Evolutionary conservation across 2,113 vertebrate species (phyloP), one percentile per base, ranked within the genome.

Genomic region (Atractosteus spatula): DNA sequence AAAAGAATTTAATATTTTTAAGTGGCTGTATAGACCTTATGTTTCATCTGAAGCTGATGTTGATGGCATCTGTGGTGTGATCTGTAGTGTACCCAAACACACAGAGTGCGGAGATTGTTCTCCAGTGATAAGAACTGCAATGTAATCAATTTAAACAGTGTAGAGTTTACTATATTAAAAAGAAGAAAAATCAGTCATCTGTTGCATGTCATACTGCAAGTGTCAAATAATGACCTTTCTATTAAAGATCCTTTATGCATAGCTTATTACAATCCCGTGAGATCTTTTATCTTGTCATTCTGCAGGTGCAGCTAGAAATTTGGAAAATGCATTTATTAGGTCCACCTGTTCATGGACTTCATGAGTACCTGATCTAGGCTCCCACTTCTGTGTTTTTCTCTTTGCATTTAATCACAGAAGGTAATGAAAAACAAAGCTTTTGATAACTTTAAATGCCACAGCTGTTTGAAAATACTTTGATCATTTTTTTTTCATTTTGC

Each of bases 311-410:
- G 29, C 67, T 69, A 73, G 42, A 73, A 81, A 84, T 73, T 78
- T 84, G 84, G 81, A 80, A 77, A 79, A 80, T 69, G 76, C 80
- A 80, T 85, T 80, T 86, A 78, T 88, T 85, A 84, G 81, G 79
- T 78, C 69, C 87, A 89, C 86, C 84, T 89, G 87, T 81, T 89
- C 80, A 74, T 76, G 54, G 78, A 71, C 55, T 82, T 77, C 77
- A 82, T 78, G 80, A 78, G 82, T 71, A 78, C 78, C 82, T 82
- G 80, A 86, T 83, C 83, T 78, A 83, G 83, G 79, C 83, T 75
- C 75, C 80, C 81, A 75, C 75, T 82, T 84, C 73, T 41, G 8
- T 71, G 76, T 81, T 81, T 64, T 75, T 79, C 79, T 78, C 78
- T 78, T 88, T 83, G 79, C 66, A 61, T 73, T 81, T 83, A 83